Evolutionary conservation across 2,888 invertebrate genomes (phyloP).

Genomic region (Zhengitettix transpicula): DNA sequence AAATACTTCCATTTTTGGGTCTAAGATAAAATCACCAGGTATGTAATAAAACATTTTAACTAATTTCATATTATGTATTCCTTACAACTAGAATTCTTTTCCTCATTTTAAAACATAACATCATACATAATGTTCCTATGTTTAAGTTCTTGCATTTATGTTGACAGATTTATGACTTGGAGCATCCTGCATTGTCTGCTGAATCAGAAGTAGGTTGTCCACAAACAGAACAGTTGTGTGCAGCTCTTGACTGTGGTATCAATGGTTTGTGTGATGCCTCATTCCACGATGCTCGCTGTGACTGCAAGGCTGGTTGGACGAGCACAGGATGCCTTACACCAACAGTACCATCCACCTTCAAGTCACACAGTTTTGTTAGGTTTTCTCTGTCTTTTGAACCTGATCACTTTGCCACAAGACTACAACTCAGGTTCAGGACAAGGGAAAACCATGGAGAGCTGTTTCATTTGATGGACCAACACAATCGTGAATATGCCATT

Average conservation of each 20-base stretch:
- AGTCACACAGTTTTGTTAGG: conserved; percentile 33
- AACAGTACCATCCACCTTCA: conserved; percentile 30
- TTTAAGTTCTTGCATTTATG: neutral
- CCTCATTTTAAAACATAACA: too few species aligned
- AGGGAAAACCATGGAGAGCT: conserved; percentile 33
- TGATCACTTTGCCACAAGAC: conserved; percentile 28
- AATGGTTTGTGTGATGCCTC: conserved; percentile 1
- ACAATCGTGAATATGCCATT: conserved; percentile 31
- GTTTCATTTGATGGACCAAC: conserved; percentile 31
- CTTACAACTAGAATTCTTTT: too few species aligned
- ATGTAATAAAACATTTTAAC: too few species aligned
- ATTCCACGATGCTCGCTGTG: conserved; percentile 24
- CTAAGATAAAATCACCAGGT: too few species aligned
- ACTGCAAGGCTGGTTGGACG: conserved; percentile 38
- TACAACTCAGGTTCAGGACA: conserved; percentile 38
- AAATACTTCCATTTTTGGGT: too few species aligned
- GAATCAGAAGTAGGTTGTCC: conserved; percentile 30
- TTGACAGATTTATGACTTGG: conserved; percentile 37
- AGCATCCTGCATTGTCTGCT: conserved; percentile 28
- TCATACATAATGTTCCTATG: too few species aligned
- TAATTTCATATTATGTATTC: too few species aligned
- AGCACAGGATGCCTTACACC: conserved; percentile 25
- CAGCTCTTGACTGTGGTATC: neutral
- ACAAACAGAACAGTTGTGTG: conserved; percentile 12
- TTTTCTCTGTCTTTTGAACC: conserved; percentile 34